Evolutionary conservation across 2,797 vertebrate species (phyloP).

Genomic region (Avahi laniger): DNA sequence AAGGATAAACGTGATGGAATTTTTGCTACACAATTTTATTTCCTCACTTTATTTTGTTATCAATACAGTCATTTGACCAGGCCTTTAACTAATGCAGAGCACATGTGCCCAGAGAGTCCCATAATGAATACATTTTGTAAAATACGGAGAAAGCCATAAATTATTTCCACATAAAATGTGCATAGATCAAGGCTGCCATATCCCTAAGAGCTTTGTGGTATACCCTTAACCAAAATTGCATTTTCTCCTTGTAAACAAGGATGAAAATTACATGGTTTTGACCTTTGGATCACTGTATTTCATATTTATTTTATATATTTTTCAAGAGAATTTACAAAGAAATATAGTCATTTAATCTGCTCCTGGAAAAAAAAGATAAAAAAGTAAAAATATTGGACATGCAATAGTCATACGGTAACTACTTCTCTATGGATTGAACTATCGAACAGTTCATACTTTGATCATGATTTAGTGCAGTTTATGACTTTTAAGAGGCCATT

Average conservation of each 20-base stretch:
- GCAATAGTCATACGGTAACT: neutral
- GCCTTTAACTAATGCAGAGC: constrained; percentile 50
- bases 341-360: constrained; percentile 40
- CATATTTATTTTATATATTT: constrained; percentile 59
- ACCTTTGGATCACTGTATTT: constrained; percentile 37
- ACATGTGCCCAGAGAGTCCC: constrained; percentile 27
- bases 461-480: constrained; percentile 64
- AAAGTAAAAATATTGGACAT: neutral
- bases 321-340: constrained; percentile 47
- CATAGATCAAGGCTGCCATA: constrained; percentile 37
- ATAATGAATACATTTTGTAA: constrained; percentile 60
- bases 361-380: neutral
- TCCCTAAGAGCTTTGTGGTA: constrained; percentile 24
- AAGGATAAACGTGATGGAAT: neutral
- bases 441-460: constrained; percentile 41
- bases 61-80: constrained; percentile 51
- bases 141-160: constrained; percentile 57
- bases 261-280: constrained; percentile 62
- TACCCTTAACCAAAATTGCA: constrained; percentile 41
- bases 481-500: constrained; percentile 55
- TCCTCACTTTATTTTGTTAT: constrained; percentile 40
- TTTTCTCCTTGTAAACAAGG: constrained; percentile 51
- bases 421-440: constrained; percentile 42
- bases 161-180: constrained; percentile 39
- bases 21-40: constrained; percentile 46